Percentiles rank a stretch among this genome's conserved stretches.
These are phyloP conservation scores for Eulemur rufifrons DNA, from an alignment of 2,113 vertebrate species.

Conservation along the genomic window DNA sequence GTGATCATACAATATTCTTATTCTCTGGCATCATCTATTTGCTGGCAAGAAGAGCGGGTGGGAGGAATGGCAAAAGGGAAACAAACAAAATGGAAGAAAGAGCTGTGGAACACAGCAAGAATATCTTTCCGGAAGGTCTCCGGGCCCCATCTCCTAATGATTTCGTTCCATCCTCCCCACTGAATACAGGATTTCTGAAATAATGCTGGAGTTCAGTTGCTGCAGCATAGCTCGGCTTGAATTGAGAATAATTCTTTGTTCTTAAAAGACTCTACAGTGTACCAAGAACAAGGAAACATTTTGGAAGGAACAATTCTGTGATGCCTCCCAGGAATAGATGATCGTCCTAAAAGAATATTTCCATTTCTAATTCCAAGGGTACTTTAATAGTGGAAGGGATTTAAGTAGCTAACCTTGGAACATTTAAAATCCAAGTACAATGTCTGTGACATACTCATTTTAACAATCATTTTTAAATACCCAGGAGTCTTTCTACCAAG, in stretches of 20 bases:
- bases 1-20: conserved; percentile 1
- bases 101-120: neutral
- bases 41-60: neutral
- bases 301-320: conserved; percentile 12
- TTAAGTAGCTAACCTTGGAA: conserved; percentile 17
- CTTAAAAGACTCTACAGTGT: conserved; percentile 3
- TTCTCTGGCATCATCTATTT: conserved; percentile 2
- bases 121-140: conserved; percentile 18
- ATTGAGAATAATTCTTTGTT: conserved; percentile 39
- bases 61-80: neutral
- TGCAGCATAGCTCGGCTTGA: neutral
- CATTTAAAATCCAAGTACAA: neutral
- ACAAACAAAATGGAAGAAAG: conserved; percentile 41
- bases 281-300: conserved; percentile 56
- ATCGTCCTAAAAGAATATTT: conserved; percentile 46
- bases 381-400: conserved; percentile 32
- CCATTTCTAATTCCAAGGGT: conserved; percentile 54
- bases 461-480: conserved; percentile 39
- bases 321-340: conserved; percentile 27
- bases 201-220: conserved; percentile 30
- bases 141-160: conserved; percentile 29
- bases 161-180: conserved; percentile 41
- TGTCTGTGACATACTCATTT: conserved; percentile 3
- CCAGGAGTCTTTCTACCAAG: conserved; percentile 45
- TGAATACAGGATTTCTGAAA: conserved; percentile 53